Percentiles rank a stretch among this genome's conserved stretches.
Conservation (phyloP, 2,113 vertebrate species). For the Chelonoidis abingdonii region DNA sequence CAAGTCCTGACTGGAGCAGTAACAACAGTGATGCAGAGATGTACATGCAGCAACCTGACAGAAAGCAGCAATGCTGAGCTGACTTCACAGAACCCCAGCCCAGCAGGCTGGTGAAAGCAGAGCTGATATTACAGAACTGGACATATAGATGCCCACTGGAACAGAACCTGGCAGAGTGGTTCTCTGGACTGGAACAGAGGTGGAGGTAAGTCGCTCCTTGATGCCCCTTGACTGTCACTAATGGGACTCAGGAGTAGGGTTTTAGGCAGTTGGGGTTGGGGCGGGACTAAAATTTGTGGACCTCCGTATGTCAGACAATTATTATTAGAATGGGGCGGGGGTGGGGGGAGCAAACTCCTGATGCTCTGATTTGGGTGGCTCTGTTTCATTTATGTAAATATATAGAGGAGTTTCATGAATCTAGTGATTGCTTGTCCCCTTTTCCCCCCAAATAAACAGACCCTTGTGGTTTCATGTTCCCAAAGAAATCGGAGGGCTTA, state of each 20-base stretch:
- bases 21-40: too few species aligned
- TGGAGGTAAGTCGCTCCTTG: background rate
- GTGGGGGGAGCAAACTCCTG: background rate
- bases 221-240: background rate
- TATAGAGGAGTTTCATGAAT: background rate
- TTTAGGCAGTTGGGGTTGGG: background rate
- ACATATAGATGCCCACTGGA: background rate
- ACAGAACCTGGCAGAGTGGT: background rate
- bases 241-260: background rate
- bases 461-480: background rate
- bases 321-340: background rate
- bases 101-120: too few species aligned
- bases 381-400: background rate
- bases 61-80: too few species aligned
- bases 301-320: too few species aligned
- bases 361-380: background rate
- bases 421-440: background rate
- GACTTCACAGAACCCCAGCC: too few species aligned
- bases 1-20: too few species aligned
- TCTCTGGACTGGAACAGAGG: background rate
- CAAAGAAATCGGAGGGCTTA: background rate
- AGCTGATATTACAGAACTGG: background rate
- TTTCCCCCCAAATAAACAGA: background rate
- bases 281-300: background rate
- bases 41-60: too few species aligned